Evolutionary conservation across 2,797 vertebrate species (phyloP).

Genomic region (Crax fasciolata): DNA sequence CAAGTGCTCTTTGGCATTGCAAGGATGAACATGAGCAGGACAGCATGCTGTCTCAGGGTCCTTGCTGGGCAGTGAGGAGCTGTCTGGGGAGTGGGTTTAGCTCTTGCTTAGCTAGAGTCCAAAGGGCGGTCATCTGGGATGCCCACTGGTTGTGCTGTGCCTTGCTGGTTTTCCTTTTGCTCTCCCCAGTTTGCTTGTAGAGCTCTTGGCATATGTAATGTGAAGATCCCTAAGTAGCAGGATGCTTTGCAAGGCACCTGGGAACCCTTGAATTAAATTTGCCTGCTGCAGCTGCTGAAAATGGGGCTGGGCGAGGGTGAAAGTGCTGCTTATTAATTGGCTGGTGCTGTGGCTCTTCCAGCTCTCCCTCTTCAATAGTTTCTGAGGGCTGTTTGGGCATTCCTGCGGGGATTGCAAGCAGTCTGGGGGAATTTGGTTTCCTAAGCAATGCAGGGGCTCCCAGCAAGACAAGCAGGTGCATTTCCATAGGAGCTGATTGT

Average conservation of each 20-base stretch:
- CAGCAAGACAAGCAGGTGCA: neutral
- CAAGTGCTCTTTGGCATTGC: neutral
- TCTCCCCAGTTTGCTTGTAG: neutral
- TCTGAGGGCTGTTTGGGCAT: neutral
- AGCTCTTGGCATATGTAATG: neutral
- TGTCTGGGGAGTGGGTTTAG: neutral
- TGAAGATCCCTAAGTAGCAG: constrained; percentile 27
- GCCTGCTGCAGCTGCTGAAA: constrained; percentile 41
- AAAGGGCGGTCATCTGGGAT: neutral
- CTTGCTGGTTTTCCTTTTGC: constrained; percentile 28
- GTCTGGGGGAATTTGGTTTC: constrained; percentile 10
- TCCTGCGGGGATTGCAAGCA: neutral
- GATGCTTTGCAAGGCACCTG: constrained; percentile 44
- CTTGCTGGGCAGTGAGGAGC: neutral
- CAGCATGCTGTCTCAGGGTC: neutral
- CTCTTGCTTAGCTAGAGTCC: neutral
- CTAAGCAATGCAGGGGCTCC: neutral
- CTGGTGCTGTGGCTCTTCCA: neutral
- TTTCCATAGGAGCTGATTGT: neutral
- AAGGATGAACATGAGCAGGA: neutral
- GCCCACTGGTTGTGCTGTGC: neutral
- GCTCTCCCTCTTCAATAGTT: neutral
- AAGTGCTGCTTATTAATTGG: constrained; percentile 35
- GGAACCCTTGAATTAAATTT: constrained; percentile 48
- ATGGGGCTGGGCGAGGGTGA: neutral